A percentile compares a stretch with the other conserved stretches of the same genome.
Evolutionary conservation across 1,140 invertebrate species (phyloP).

Genomic region (Tetramorium alpestre): DNA sequence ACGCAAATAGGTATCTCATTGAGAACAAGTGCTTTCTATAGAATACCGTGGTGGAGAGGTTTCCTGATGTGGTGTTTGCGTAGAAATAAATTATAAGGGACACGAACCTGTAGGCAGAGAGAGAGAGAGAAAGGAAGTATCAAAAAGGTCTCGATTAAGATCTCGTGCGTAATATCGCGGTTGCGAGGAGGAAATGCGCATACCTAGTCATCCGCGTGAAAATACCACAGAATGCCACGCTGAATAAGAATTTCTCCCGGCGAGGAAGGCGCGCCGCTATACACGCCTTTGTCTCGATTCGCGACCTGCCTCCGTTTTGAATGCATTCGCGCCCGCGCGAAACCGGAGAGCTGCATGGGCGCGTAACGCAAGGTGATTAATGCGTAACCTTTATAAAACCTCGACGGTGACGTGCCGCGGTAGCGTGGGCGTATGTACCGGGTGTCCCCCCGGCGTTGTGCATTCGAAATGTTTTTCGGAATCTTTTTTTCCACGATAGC

Average conservation of each 20-base stretch:
- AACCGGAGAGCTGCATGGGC: slow-evolving; percentile 66
- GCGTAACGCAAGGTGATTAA: slow-evolving; percentile 74
- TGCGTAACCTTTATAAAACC: slow-evolving; percentile 75
- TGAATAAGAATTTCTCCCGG: slow-evolving; percentile 64
- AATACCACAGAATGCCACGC: slow-evolving; percentile 35
- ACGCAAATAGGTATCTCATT: slow-evolving; percentile 18
- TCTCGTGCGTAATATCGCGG: neutral
- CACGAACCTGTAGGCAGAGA: neutral
- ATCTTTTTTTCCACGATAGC: neutral
- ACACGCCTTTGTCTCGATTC: slow-evolving; percentile 72
- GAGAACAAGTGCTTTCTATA: slow-evolving; percentile 6
- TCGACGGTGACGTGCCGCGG: slow-evolving; percentile 37
- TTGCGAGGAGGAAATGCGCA: slow-evolving; percentile 18
- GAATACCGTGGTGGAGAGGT: slow-evolving; percentile 12
- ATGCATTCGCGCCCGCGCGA: slow-evolving; percentile 61
- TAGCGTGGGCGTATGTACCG: slow-evolving; percentile 63
- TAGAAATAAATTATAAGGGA: slow-evolving; percentile 30
- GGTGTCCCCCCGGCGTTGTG: slow-evolving; percentile 50
- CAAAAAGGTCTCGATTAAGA: neutral
- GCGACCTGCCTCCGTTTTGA: slow-evolving; percentile 71
- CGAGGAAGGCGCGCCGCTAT: slow-evolving; percentile 67
- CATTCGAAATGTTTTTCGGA: neutral
- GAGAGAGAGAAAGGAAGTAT: neutral
- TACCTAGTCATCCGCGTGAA: slow-evolving; percentile 31
- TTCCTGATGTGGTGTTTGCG: slow-evolving; percentile 9